Evolutionary conservation across 2,113 vertebrate genomes (phyloP), one percentile per base, ranked within the genome.

Genomic region (Mormyrus iriodes): DNA sequence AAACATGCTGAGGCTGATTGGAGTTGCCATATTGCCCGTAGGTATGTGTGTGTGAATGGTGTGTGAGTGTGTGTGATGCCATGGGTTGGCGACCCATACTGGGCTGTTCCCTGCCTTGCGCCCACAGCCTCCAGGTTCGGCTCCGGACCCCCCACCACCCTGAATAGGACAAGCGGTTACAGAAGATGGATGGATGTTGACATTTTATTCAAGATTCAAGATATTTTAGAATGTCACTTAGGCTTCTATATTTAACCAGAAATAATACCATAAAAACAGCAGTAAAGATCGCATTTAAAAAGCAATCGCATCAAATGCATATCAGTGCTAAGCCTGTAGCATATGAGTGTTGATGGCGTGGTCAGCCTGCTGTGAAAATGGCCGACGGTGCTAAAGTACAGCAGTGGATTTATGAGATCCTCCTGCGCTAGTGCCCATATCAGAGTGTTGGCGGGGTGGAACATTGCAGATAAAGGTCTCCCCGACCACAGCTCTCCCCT

Each of bases 381-480:
- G 27, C 49, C 39, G 10, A 35, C 27, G 15, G 51, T 17, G 4
- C 17, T 19, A 9, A 52, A n/a, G 24, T 13, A 15, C 15, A 42
- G 27, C 86, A 58, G 86, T 44, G 86, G 24, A n/a, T 87, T 61
- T 46, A 87, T 12, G 21, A 35, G 21, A 52, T 48, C 27, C 49
- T n/a, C 4, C 85, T 61, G 55, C 21, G 10, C 19, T 1, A n/a
- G 85, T 76, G 86, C 92, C 89, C 90, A 89, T 42, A 90, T 91
- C 91, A 85, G 51, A 90, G 46, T 46, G 76, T 31, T 89, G 88
- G 35, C 55, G 88, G 83, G 90, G 61, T 91, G 90, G 90, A 92
- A 91, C 90, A 87, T 90, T 93, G 88, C 91, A 90, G 86, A 52
- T 92, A 90, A 91, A 88, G 84, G 90, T 88, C 92, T 88, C 58